Conservation (phyloP, 2,888 invertebrate genomes). For the Agonopterix subpropinquella region DNA sequence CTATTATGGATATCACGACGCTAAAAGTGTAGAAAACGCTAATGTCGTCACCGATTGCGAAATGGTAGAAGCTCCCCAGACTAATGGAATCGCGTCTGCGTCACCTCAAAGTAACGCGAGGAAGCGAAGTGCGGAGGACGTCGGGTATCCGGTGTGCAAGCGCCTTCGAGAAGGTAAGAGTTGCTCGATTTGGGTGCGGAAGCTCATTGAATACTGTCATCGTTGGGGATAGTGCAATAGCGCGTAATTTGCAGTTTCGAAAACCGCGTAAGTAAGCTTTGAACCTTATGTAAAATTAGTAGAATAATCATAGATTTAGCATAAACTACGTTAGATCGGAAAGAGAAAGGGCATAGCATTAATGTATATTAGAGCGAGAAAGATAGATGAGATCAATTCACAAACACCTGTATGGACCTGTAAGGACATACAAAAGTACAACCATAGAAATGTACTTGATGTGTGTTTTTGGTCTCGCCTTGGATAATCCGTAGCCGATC, state of each 20-base stretch:
- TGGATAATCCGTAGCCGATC: too few relatives aligned
- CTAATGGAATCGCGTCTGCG: slow-evolving; percentile 17
- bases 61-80: slow-evolving; percentile 47
- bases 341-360: too few relatives aligned
- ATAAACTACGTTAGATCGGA: too few relatives aligned
- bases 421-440: too few relatives aligned
- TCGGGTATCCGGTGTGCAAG: slow-evolving; percentile 49
- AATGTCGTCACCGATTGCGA: slow-evolving; percentile 52
- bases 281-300: neutral
- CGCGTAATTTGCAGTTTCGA: neutral
- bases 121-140: slow-evolving; percentile 59
- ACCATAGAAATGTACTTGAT: too few relatives aligned
- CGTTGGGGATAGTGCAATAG: too few relatives aligned
- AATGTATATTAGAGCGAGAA: too few relatives aligned
- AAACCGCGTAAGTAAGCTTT: neutral
- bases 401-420: too few relatives aligned
- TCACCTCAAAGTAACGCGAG: slow-evolving; percentile 37
- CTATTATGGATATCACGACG: slow-evolving; percentile 69
- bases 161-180: slow-evolving; percentile 64
- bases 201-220: slow-evolving; percentile 35
- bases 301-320: too few relatives aligned
- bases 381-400: too few relatives aligned
- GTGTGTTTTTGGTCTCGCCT: too few relatives aligned
- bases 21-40: slow-evolving; percentile 31
- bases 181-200: slow-evolving; percentile 21